Base-by-base conservation (phyloP, 2,888 invertebrate genomes). In the Lasiommata megera region DNA sequence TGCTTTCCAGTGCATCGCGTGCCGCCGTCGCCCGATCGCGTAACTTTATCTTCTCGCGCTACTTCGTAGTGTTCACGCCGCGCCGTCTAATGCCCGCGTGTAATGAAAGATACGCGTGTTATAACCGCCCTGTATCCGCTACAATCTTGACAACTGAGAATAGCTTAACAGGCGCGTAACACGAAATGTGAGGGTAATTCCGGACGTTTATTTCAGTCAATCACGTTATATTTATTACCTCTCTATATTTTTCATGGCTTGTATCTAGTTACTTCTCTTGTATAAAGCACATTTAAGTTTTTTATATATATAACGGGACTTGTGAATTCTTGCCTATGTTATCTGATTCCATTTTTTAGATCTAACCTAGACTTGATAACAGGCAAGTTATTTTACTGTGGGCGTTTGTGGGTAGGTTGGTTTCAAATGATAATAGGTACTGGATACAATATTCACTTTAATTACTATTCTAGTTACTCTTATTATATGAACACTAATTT, bases 21-120 rank as follows among this genome's bases (percentile, higher is more conserved):
- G 81, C 69, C 61, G 70, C 69, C 63, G 70, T 69, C 62, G 63
- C 69, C 67, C 79, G 77, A 80, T 82, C 74, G 72, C 70, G 69
- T 73, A 74, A 77, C 76, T 76, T 69, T 72, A 63, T 56, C 67
- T 59, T 23, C 34, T 52, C 76, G 74, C 40, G 72, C 73, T 57
- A 41, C n/a, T 18, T 18, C 23, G 70, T 66, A 75, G 75, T 74
- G 73, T 73, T 64, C 60, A 59, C 68, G 64, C 63, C 67, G 63
- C 68, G 64, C 63, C 67, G 63, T 61, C 68, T 66, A 67, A 71
- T 67, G 56, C 51, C 54, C 53, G 53, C 57, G 62, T 54, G 43
- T 46, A 51, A 54, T 61, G 28, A 28, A 48, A 48, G 63, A 63
- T 63, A 34, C 34, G 34, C 34, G 34, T 34, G 34, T 34, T 61